Conservation (phyloP, 2,888 invertebrate genomes). For the Morpho deidamia region DNA sequence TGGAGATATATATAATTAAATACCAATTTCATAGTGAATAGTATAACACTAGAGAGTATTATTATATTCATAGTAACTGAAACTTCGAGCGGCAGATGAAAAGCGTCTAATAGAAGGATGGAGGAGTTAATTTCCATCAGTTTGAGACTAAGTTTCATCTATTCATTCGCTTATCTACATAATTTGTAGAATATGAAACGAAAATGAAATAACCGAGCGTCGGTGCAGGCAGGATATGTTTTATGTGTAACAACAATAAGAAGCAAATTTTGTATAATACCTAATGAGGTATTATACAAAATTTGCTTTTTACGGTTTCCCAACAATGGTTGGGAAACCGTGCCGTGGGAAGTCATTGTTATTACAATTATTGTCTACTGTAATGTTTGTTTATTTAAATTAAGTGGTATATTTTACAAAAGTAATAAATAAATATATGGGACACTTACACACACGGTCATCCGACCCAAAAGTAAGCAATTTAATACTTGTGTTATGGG, state of each 20-base stretch:
- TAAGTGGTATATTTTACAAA: conserved; percentile 1
- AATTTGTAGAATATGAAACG: conserved; percentile 69
- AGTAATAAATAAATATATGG: no score
- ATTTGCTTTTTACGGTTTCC: conserved; percentile 69
- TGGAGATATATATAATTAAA: no score
- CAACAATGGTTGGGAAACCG: conserved; percentile 58
- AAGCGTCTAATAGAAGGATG: conserved; percentile 56
- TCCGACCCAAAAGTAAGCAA: no score
- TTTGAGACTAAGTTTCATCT: conserved; percentile 63
- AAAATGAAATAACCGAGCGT: conserved; percentile 49
- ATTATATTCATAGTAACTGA: conserved; percentile 41
- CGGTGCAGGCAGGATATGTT: conserved; percentile 65
- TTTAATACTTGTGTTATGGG: no score
- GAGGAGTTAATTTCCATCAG: conserved; percentile 67
- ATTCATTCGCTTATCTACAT: conserved; percentile 73
- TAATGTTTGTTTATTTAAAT: conserved; percentile 31
- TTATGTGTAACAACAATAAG: conserved; percentile 67
- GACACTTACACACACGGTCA: no score
- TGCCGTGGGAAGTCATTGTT: conserved; percentile 51
- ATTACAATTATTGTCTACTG: conserved; percentile 44
- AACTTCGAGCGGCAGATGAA: conserved; percentile 56
- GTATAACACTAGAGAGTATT: conserved; percentile 6
- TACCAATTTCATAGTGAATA: no score
- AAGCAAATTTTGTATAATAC: conserved; percentile 67
- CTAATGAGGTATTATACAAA: conserved; percentile 67